Conservation (phyloP, 1,140 invertebrate species). For the Muscidifurax raptorellus region DNA sequence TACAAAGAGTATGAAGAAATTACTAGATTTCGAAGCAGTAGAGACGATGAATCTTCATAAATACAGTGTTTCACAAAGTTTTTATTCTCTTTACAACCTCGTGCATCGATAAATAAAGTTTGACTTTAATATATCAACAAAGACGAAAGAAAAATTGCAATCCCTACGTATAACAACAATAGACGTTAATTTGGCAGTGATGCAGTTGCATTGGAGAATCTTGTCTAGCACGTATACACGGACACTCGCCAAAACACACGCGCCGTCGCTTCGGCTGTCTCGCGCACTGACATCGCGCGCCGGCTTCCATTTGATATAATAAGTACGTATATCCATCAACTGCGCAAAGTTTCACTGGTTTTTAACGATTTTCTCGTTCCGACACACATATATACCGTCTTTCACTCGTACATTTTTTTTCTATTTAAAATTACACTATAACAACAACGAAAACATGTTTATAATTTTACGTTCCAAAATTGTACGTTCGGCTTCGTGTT, state of each 20-base stretch:
- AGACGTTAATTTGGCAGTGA: slow-evolving; percentile 25
- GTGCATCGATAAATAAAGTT: neutral
- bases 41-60: neutral
- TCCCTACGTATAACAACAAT: slow-evolving; percentile 11
- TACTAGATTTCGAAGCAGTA: slow-evolving; percentile 22
- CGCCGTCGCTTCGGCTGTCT: slow-evolving; percentile 25
- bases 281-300: neutral
- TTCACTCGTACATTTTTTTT: neutral
- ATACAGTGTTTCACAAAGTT: slow-evolving; percentile 38
- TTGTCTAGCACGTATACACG: neutral
- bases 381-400: neutral
- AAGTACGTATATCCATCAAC: neutral
- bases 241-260: neutral
- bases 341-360: neutral
- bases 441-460: slow-evolving; percentile 44
- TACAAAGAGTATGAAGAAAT: slow-evolving; percentile 33
- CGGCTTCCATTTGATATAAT: neutral
- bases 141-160: neutral
- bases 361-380: slow-evolving; percentile 2
- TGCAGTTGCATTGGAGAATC: neutral
- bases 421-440: slow-evolving; percentile 46
- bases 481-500: neutral
- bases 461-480: slow-evolving; percentile 11
- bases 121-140: slow-evolving; percentile 10
- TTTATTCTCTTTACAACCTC: slow-evolving; percentile 12